Percentiles rank a stretch among this genome's conserved stretches.
Conservation (phyloP, 1,140 invertebrate species). For the Drosophila mojavensis region DNA sequence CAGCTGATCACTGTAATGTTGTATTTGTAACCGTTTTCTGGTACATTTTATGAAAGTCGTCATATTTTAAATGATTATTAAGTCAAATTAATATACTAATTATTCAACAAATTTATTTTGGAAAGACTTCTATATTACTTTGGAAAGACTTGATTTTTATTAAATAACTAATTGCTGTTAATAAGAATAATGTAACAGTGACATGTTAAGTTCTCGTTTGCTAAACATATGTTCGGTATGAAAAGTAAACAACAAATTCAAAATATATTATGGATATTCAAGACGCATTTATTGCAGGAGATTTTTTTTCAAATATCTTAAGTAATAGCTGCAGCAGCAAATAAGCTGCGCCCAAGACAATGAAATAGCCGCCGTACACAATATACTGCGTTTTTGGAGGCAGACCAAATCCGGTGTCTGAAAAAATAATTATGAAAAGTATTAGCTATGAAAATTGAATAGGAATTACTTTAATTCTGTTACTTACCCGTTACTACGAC, state of each 20-base stretch:
- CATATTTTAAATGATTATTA: too few relatives aligned
- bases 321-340: conserved; percentile 30
- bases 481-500: conserved; percentile 86
- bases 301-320: conserved; percentile 21
- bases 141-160: too few relatives aligned
- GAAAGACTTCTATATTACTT: too few relatives aligned
- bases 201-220: neutral
- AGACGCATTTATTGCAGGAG: conserved; percentile 3
- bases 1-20: neutral
- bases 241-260: neutral
- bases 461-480: neutral
- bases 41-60: too few relatives aligned
- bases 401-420: conserved; percentile 77
- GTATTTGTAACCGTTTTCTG: neutral
- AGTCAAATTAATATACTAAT: too few relatives aligned
- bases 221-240: neutral
- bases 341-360: conserved; percentile 55
- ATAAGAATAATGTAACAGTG: neutral
- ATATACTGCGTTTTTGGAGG: conserved; percentile 84
- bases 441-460: neutral
- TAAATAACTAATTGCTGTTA: too few relatives aligned
- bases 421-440: neutral
- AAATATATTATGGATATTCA: conserved; percentile 5
- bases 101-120: too few relatives aligned
- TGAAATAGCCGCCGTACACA: conserved; percentile 81